Percentiles rank a stretch among this genome's conserved stretches.
Conservation (phyloP, 2,888 invertebrate species). For the Drosophila testacea region DNA sequence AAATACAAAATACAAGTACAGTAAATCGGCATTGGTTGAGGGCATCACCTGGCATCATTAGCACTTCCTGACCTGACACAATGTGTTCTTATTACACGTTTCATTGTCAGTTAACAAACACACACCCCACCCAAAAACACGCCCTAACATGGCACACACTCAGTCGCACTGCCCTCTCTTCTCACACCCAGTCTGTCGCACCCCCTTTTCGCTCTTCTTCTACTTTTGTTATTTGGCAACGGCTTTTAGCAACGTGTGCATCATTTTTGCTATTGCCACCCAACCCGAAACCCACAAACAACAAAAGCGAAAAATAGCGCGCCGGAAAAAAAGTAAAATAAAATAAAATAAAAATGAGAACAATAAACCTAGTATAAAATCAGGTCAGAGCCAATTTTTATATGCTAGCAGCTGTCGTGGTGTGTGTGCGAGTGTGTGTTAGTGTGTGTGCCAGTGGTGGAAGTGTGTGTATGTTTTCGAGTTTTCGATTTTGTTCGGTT, state of each 20-base stretch:
- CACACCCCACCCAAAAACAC: conserved; percentile 32
- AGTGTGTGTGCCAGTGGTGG: conserved; percentile 30
- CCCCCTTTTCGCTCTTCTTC: conserved; percentile 17
- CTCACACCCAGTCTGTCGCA: neutral
- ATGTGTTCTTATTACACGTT: conserved; percentile 24
- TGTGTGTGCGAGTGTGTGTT: conserved; percentile 25
- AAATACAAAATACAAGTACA: neutral
- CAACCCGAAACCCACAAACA: conserved; percentile 22
- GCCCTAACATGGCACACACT: conserved; percentile 35
- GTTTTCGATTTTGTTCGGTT: conserved; percentile 74
- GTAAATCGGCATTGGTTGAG: conserved; percentile 1
- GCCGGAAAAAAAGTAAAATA: conserved; percentile 11
- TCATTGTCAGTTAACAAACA: conserved; percentile 5
- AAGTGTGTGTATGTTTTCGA: conserved; percentile 50
- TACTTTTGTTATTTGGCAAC: neutral
- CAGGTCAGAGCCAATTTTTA: conserved; percentile 78
- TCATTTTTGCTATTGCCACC: conserved; percentile 36
- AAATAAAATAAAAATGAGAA: conserved; percentile 26
- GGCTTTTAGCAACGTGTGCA: conserved; percentile 22
- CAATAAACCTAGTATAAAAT: conserved; percentile 70
- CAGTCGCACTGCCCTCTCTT: conserved; percentile 6
- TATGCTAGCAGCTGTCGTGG: conserved; percentile 57
- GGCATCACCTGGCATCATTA: conserved; percentile 22
- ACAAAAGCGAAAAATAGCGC: conserved; percentile 45
- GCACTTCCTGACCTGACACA: conserved; percentile 43